Base-by-base conservation (phyloP, 2,113 vertebrate species). In the Eudorcas thomsonii region DNA sequence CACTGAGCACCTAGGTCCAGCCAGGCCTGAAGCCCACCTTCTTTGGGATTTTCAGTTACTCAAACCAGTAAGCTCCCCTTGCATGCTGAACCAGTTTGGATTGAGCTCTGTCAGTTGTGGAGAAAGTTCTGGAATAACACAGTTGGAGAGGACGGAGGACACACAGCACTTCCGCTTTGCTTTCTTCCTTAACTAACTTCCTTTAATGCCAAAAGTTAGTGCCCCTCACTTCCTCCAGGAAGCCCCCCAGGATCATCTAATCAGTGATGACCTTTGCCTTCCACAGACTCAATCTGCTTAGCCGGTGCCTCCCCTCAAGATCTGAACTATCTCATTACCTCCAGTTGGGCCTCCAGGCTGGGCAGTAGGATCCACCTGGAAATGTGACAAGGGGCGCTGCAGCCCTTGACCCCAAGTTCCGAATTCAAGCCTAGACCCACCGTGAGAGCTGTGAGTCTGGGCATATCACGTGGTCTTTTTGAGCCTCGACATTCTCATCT, bases 191-290 rank as follows among this genome's bases (percentile, higher is more conserved):
- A 93, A 74, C 17, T 6, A 4, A 28, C 8, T 30, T 30, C 57
- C 13, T 25, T 74, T 1, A 23, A 59, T 13, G 59, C 2, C 15
- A 19, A 21, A 86, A 21, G 14, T 16, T 26, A 16, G 33, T 5
- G 25, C 50, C 57, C 5, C 60, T 48, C 59, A n/a, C 52, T n/a
- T 90, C 71, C n/a, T 93, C 59, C 91, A 81, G 90, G 80, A 93
- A 93, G 78, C 3, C 30, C 50, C 3, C 23, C 23, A 45, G 33
- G 81, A 50, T 43, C 36, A 28, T 91, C 62, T 43, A 10, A 17
- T 25, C 54, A 23, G 25, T 30, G 12, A 59, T 9, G 52, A 54
- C 52, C 57, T 85, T 64, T 5, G 19, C 25, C 74, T n/a, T 91
- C 48, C 7, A 62, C 4, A 39, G 81, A 52, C 28, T 55, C 54